Base-by-base conservation (phyloP, 2,113 vertebrate species). In the Lagopus leucura region DNA sequence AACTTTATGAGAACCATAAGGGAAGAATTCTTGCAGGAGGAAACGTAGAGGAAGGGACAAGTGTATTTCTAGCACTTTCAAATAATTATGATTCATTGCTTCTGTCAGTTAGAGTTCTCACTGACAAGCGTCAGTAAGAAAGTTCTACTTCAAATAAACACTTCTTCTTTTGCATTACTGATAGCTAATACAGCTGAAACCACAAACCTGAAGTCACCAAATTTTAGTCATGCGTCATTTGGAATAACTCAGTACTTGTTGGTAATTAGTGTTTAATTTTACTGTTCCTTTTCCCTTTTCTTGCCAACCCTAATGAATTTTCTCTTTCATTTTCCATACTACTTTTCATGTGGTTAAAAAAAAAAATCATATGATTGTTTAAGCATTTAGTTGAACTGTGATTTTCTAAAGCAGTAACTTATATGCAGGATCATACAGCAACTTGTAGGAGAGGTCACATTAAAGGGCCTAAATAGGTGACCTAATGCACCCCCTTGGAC, bases 261-360 rank as follows among this genome's bases (percentile, higher is more conserved):
- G 73, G 54, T 80, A 95, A 93, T 1, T 86, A 85, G 66, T 7
- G 25, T 88, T 81, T n/a, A 76, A 70, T 83, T 94, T 89, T 63
- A 70, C 38, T 55, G 82, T 94, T 91, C 60, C 27, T 97, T 97
- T 96, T 76, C 65, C 89, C 77, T 85, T 89, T 94, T 95, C 89
- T 96, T 6, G 10, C 52, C 90, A 87, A 67, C 40, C 30, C 79
- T 91, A 97, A 94, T 78, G 54, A 63, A 82, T 92, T 88, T 96
- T 75, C 12, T 50, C 94, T 96, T 95, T 88, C 45, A 36, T 57
- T 89, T 89, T 90, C 81, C 2, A 1, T 81, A 48, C 19, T 52
- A 24, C 22, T 72, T 11, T 28, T 54, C 32, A 34, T 27, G 14
- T 80, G 52, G 25, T 66, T 73, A 89, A 52, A 52, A 52, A 52